Evolutionary conservation across 2,113 vertebrate species (phyloP).

Genomic region (Siphamia tubifer): DNA sequence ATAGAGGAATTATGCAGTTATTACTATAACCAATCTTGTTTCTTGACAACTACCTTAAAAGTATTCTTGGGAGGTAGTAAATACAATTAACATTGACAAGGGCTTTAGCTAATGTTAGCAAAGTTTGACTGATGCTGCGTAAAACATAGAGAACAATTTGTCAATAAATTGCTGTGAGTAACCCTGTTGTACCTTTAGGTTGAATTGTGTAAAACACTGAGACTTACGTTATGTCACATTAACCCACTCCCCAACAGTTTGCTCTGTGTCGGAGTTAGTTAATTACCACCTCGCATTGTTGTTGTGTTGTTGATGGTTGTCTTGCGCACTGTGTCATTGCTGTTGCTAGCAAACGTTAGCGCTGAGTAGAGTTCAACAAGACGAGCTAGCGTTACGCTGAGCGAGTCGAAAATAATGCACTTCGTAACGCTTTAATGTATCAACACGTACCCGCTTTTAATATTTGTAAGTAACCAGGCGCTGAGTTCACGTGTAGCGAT

Average conservation of each 20-base stretch:
- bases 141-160: background rate
- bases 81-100: background rate
- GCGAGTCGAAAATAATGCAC: background rate
- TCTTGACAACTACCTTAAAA: no score
- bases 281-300: slow-evolving; percentile 1
- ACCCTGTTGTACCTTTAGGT: background rate
- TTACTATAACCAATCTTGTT: background rate
- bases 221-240: no score
- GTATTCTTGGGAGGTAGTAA: no score
- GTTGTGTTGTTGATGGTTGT: slow-evolving; percentile 17
- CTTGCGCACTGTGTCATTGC: slow-evolving; percentile 43
- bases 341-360: slow-evolving; percentile 60
- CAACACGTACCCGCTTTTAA: background rate
- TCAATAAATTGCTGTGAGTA: background rate
- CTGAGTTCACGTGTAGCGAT: background rate
- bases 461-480: no score
- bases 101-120: background rate
- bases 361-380: background rate
- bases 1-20: background rate
- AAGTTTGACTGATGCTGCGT: background rate
- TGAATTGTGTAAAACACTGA: no score
- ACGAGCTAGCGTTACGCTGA: background rate
- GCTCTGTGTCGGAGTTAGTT: background rate
- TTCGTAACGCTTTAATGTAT: background rate
- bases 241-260: background rate